Percentiles rank a stretch among this genome's conserved stretches.
Evolutionary conservation across 2,888 invertebrate species (phyloP).

Genomic region (Trachelus troglodyta): DNA sequence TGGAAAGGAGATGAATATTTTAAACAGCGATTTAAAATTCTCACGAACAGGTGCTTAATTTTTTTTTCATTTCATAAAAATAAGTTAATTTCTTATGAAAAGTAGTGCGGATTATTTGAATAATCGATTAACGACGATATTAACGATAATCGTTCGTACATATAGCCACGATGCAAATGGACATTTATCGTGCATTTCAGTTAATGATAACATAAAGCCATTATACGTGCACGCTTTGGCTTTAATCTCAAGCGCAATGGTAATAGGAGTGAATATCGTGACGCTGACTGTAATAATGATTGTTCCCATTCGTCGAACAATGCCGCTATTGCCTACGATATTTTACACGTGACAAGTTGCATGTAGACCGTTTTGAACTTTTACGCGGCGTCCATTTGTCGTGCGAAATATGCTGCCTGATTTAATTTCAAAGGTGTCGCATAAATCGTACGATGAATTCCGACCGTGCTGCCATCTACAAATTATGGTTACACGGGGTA

Average conservation of each 20-base stretch:
- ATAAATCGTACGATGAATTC: slow-evolving; percentile 48
- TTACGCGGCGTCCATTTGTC: slow-evolving; percentile 43
- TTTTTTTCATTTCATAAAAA: too few species aligned
- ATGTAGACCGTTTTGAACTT: slow-evolving; percentile 26
- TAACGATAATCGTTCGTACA: not conserved
- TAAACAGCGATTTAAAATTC: too few species aligned
- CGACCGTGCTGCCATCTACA: slow-evolving; percentile 8
- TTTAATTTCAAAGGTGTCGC: slow-evolving; percentile 48
- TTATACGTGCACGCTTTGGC: not conserved
- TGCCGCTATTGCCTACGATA: slow-evolving; percentile 27
- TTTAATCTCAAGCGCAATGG: not conserved
- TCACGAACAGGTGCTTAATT: too few species aligned
- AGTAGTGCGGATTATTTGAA: not conserved
- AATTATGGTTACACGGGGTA: not conserved
- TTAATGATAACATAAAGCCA: not conserved
- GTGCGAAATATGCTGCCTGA: slow-evolving; percentile 43
- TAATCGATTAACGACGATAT: not conserved
- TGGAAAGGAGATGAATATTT: too few species aligned
- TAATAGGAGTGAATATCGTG: not conserved
- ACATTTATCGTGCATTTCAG: not conserved
- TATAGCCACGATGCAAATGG: not conserved
- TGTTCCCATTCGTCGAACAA: slow-evolving; percentile 19
- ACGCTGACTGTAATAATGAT: not conserved
- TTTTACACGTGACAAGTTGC: slow-evolving; percentile 28
- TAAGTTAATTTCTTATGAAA: not conserved